Base-by-base conservation (phyloP, 2,113 vertebrate species). In the Sylvilagus bachmani region DNA sequence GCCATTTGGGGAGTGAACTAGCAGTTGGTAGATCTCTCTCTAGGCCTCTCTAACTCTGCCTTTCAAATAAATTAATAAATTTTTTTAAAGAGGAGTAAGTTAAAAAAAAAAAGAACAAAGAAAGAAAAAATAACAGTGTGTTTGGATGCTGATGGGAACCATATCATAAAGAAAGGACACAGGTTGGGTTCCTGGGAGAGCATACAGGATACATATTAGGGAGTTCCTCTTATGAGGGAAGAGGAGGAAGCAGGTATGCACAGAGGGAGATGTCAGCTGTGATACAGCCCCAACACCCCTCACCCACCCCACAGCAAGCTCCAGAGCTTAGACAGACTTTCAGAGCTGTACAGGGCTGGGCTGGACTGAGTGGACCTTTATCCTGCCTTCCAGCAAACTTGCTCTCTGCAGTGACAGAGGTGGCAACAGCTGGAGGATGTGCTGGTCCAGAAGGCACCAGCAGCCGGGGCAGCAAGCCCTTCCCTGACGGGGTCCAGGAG, bases 381-480 rank as follows among this genome's bases (percentile, higher is more conserved):
- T 12, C 17, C 61, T 77, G 98, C 96, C 98, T 55, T 27, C 98
- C 97, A 31, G 4, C 38, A 73, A 2, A 3, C 11, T 0, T 8
- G 77, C 2, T 58, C 17, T 62, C 75, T 10, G 2, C 36, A 21
- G 55, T 62, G 64, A 24, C 14, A 14, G 62, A 75, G 7, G 10
- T 64, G 66, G 7, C 16, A 31, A 51, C 16, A 21, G 49, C 51
- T 29, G 66, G 55, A 55, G 36, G 36, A 58, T 58, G 36, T 22
- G 33, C 21, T 77, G 81, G 29, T 21, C 69, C 74, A 71, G 0
- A 61, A 36, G 69, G n/a, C 3, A 0, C 25, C 31, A 25, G 81
- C 6, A 19, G 16, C 9, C 67, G 31, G 38, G 21, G n/a, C 24
- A 75, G 36, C 6, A 0, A 24, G 24, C 27, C 67, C 83, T 70